A percentile compares a stretch with the other conserved stretches of the same genome.
phyloP scores from a whole-genome alignment of 1,140 invertebrate genomes.

The Vollenhovia emeryi region DNA sequence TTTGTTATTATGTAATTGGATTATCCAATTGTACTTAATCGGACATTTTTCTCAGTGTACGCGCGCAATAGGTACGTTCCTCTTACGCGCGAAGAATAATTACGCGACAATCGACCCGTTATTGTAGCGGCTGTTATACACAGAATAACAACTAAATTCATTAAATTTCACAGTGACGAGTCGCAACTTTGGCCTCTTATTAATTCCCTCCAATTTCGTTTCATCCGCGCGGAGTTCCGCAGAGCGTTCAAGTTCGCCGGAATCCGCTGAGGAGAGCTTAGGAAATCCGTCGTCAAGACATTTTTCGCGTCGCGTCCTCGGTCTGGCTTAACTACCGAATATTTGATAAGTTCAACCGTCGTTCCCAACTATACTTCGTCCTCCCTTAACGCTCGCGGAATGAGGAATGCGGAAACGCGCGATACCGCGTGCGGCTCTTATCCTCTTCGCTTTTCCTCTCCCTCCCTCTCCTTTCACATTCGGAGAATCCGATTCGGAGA shows the following conservation, averaged over 20 bases:
- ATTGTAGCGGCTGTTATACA: not conserved
- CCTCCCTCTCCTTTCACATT: not conserved
- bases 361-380: not conserved
- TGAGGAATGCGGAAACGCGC: slow-evolving; percentile 60
- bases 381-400: not conserved
- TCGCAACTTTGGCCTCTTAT: not conserved
- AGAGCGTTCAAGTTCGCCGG: not conserved
- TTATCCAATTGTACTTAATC: too few species aligned
- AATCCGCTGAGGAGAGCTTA: not conserved
- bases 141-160: not conserved
- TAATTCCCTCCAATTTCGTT: not conserved
- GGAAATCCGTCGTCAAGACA: not conserved
- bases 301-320: not conserved
- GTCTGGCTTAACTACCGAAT: not conserved
- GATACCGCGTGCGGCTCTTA: slow-evolving; percentile 23
- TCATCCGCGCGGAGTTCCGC: not conserved
- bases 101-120: not conserved
- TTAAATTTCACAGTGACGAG: slow-evolving; percentile 4
- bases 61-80: too few species aligned
- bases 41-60: too few species aligned
- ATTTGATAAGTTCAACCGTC: slow-evolving; percentile 5
- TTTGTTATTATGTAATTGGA: too few species aligned
- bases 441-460: not conserved
- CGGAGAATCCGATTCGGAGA: slow-evolving; percentile 1
- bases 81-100: not conserved